Conservation (phyloP, 1,140 invertebrate species). For the Myzus persicae region DNA sequence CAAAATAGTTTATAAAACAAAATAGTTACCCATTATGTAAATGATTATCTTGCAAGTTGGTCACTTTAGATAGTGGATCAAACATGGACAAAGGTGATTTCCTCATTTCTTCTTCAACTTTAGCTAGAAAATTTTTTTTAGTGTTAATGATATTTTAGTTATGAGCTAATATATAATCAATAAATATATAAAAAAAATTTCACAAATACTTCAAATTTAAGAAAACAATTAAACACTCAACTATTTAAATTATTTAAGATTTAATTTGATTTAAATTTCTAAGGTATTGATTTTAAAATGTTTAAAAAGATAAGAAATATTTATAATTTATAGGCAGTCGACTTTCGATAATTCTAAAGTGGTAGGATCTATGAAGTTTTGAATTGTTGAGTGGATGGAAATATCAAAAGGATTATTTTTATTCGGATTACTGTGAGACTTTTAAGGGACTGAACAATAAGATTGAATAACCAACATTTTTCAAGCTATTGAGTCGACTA, state of each 20-base stretch:
- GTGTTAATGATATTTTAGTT: not conserved
- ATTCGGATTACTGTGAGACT: too few species aligned
- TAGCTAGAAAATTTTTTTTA: constrained; percentile 64
- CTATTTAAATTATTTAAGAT: not conserved
- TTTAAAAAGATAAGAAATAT: not conserved
- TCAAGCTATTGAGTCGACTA: too few species aligned
- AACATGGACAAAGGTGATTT: constrained; percentile 64
- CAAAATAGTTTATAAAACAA: constrained; percentile 46
- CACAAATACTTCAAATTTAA: not conserved
- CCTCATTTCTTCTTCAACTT: constrained; percentile 70
- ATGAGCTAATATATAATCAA: not conserved
- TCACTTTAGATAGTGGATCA: constrained; percentile 59
- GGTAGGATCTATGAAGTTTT: too few species aligned
- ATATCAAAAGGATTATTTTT: too few species aligned
- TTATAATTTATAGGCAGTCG: too few species aligned
- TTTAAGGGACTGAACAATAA: too few species aligned
- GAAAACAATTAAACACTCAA: not conserved
- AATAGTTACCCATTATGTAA: constrained; percentile 59
- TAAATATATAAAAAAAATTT: not conserved
- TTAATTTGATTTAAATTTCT: not conserved
- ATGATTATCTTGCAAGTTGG: constrained; percentile 43
- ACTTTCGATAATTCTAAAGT: too few species aligned
- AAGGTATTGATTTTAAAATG: not conserved
- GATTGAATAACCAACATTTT: too few species aligned
- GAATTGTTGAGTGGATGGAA: too few species aligned